Evolutionary conservation across 1,140 invertebrate species (phyloP).

Genomic region (Polyergus mexicanus): DNA sequence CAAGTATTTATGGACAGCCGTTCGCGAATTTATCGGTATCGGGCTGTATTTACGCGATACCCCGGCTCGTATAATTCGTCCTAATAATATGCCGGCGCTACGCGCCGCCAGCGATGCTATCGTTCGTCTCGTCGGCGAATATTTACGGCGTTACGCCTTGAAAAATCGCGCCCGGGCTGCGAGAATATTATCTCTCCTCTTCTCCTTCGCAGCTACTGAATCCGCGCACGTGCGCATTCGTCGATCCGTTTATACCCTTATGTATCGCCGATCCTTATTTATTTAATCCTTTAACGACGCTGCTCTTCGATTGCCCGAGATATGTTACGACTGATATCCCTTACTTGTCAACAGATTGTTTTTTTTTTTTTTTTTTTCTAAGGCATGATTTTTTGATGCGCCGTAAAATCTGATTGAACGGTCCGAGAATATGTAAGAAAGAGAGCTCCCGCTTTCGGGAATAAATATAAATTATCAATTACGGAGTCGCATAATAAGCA

Average conservation of each 20-base stretch:
- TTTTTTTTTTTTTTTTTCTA: background rate
- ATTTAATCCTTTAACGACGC: background rate
- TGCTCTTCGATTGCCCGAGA: background rate
- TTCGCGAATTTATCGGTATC: conserved; percentile 81
- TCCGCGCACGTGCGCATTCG: background rate
- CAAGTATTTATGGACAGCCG: conserved; percentile 80
- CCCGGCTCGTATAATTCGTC: conserved; percentile 54
- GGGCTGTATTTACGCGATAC: conserved; percentile 70
- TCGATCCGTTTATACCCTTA: conserved; percentile 35
- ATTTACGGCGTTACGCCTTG: conserved; percentile 56
- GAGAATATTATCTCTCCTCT: conserved; percentile 8
- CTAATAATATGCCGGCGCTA: conserved; percentile 58
- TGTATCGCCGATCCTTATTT: background rate
- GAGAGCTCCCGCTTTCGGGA: background rate
- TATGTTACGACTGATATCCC: conserved; percentile 1
- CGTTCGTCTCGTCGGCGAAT: conserved; percentile 52
- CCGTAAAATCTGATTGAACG: conserved; percentile 12
- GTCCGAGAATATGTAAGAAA: background rate
- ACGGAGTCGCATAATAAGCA: no score
- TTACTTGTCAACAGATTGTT: background rate
- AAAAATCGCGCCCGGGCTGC: conserved; percentile 50
- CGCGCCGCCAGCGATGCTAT: conserved; percentile 38
- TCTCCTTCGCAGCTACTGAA: background rate
- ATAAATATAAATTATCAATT: conserved; percentile 20
- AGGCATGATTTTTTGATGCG: background rate